Base-by-base conservation (phyloP, 2,113 vertebrate species). In the Nothoprocta pentlandii region DNA sequence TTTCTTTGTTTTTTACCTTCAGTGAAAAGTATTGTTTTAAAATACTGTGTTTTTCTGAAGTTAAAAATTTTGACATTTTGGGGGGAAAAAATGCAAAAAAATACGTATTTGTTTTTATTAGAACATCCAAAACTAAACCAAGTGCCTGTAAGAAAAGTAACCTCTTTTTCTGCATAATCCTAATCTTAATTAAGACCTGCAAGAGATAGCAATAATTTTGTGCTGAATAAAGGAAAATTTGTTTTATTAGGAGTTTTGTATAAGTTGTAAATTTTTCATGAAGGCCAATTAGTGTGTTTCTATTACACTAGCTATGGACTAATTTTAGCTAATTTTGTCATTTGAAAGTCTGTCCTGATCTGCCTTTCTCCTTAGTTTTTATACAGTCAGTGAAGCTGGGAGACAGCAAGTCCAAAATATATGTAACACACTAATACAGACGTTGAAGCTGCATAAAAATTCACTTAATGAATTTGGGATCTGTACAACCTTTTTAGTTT, bases 401-500 rank as follows among this genome's bases (percentile, higher is more conserved):
- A 85, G 56, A 53, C 61, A 59, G 64, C 62, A 53, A 10, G 5
- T 28, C 44, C 16, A 39, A 79, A 85, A 53, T 42, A 2, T 53
- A 41, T 0, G 0, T 81, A 28, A 79, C 25, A 9, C 10, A 10
- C 28, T 34, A 19, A 56, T 59, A 44, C 1, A n/a, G 28, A 39
- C 71, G 76, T 84, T 76, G 47, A 92, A 87, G 34, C 44, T 73
- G 13, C 21, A 73, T 85, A 41, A 64, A 84, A 78, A 5, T n/a
- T 71, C 1, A 6, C 3, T 28, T 63, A 67, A 46, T 70, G 13
- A 6, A 1, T 59, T 81, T 87, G 87, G 34, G 56, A 8, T 22
- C 34, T 26, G 5, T 46, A 12, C 30, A 74, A 34, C 21, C 30
- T 78, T 80, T 49, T 41, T 41, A 69, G 36, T 32, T 81, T 85